Base-by-base conservation (phyloP, 1,140 invertebrate species). In the Drosophila biarmipes region DNA sequence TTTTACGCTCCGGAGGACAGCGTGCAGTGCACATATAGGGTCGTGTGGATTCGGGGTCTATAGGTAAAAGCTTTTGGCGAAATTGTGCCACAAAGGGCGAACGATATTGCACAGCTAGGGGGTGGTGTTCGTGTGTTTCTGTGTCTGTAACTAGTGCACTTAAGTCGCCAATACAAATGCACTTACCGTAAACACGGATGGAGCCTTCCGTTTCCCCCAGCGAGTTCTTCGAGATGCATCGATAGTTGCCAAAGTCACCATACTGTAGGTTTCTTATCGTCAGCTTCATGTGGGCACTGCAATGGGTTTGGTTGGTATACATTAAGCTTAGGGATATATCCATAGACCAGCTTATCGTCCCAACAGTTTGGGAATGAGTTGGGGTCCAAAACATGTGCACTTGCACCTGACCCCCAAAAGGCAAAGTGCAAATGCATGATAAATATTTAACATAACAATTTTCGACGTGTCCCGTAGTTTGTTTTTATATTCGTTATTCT, bases 151-250 rank as follows among this genome's bases (percentile, higher is more conserved):
- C 71, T 86, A 73, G 78, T 90, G 84, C 85, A 90, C 85, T 90
- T 90, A 85, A 90, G 73, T 54, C 80, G 90, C 85, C 81, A 80
- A 86, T 80, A 90, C 85, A 90, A 67, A 68, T 79, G 78, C 64
- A 82, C 90, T 95, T 95, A 98, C 98, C 97, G 91, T 98, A 98
- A 56, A 99, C 93, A 92, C 97, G 94, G 92, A 99, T 98, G 42
- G 96, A 96, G 66, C 97, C 97, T 92, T 98, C 97, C 17, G 97
- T 98, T 92, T 97, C 97, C 56, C 98, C 98, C n/a, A 98, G 94
- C 11, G 96, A 96, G 93, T 98, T 99, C 93, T 98, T 98, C 57
- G 97, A 97, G 91, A 97, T 96, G 92, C 96, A 97, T 84, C 96
- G 93, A 93, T 97, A 97, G 92, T 95, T 97, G 63, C 96, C 96